Base-by-base conservation (phyloP, 2,888 invertebrate species). In the Conops quadrifasciatus region DNA sequence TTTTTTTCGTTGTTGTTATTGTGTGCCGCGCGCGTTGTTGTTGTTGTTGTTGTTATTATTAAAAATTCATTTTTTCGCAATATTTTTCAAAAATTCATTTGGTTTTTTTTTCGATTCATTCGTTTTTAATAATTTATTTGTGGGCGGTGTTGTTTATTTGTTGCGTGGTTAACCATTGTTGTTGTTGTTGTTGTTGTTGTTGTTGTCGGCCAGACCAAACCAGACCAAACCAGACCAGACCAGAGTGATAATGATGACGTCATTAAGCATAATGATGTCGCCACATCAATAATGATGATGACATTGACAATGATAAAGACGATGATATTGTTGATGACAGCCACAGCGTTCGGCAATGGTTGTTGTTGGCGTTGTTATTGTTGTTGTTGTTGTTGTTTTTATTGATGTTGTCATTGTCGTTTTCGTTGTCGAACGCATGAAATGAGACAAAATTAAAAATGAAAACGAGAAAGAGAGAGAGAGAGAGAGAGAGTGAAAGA, bases 291-390 rank as follows among this genome's bases (percentile, higher is more conserved):
- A 36, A 36, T 36, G 36, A 36, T 36, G 4, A 36, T 36, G 36
- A 36, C 9, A 36, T 36, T 9, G 9, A 36, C 9, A 36, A 9
- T 36, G 5, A 36, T 36, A 9, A 36, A 7, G 4, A 36, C 9
- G 4, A 36, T 7, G 36, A 36, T 36, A 36, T 36, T 36, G 36
- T 36, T 36, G 36, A 36, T 9, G 36, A 36, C 36, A 36, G 36
- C 36, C 5, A 36, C 5, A 36, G 36, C 36, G 60, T 68, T 65
- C 64, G 53, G 51, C 60, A 24, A 53, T 45, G 51, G n/a, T 51
- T 51, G 67, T 71, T 70, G 67, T 60, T 67, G 21, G 58, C 74
- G 70, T 71, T 74, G 72, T 72, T 74, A 58, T 43, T 58, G 58
- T 53, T 45, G 58, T 64, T 60, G 26, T 19, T 26, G 45, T 58